Evolutionary conservation across 1,140 invertebrate species (phyloP), one percentile per base, ranked within the genome.

Genomic region (Stratiolaelaps scimitus): DNA sequence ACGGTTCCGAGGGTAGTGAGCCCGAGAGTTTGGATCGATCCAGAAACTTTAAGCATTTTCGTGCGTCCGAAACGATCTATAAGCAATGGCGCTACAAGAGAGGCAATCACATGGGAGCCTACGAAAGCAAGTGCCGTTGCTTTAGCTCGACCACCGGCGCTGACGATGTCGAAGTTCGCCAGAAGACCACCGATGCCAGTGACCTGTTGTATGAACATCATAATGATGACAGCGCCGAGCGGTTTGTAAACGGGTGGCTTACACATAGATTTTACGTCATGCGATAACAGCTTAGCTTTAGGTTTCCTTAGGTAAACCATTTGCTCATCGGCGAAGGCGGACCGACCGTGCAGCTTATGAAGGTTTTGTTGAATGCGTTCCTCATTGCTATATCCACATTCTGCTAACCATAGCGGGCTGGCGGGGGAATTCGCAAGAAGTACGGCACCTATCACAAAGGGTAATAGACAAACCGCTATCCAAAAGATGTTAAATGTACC

Each of bases 321-420:
- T 48, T 48, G 4, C 15, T 15, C 19, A 5, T 4, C 15, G 20
- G 47, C 47, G 47, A 48, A 48, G 4, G 20, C 47, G 7, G 47
- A 5, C 5, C 19, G 47, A 7, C 47, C 47, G 15, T 48, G 47
- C 47, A 48, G 15, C 15, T 48, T 48, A 19, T 7, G 20, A 19
- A 0, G 53, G 13, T 26, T 34, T 15, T 17, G 1, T 26, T 60
- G 15, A 23, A 60, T 60, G 26, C 13, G 26, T 60, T 60, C 47
- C 15, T 60, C 23, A 1, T 26, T 15, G 20, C 2, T 15, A 26
- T 60, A 15, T 23, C 34, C 34, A 40, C 4, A 29, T 34, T 48
- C 47, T 19, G 47, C 47, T 4, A 48, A 28, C 47, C 47, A 48
- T 28, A 48, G 28, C 5, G 47, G 47, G 15, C 47, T 48, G 47